phyloP scores from a whole-genome alignment of 2,797 vertebrate genomes.

The Bovichtus diacanthus region DNA sequence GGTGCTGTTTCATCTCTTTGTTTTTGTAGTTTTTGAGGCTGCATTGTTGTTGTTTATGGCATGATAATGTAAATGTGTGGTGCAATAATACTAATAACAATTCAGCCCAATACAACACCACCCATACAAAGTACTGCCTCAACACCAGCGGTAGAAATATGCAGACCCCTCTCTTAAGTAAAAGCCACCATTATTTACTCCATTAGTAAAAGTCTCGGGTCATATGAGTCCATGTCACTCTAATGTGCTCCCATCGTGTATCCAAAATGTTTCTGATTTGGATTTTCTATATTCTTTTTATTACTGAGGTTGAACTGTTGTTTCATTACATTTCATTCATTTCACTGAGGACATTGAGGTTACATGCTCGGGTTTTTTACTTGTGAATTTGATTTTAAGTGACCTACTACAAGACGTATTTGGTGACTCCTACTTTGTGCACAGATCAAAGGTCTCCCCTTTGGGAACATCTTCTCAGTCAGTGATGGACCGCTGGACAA shows the following conservation, averaged over 20 bases:
- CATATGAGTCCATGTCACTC: background rate
- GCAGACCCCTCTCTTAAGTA: background rate
- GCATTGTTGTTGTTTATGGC: background rate
- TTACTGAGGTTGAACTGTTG: background rate
- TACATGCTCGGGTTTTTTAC: too few species aligned
- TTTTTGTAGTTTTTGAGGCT: background rate
- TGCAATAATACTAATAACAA: background rate
- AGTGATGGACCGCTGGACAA: conserved; percentile 91
- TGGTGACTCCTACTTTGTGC: background rate
- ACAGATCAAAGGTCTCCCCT: conserved; percentile 91
- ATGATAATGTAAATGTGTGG: background rate
- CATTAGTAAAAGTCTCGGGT: too few species aligned
- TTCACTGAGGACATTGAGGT: too few species aligned
- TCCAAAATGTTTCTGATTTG: background rate
- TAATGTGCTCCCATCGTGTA: background rate
- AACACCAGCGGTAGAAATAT: background rate
- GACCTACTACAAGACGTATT: background rate
- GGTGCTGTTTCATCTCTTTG: background rate
- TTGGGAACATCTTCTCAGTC: conserved; percentile 90
- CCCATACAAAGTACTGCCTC: background rate
- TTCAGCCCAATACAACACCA: background rate
- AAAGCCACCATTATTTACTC: too few species aligned
- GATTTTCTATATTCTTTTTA: background rate
- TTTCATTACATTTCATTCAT: too few species aligned
- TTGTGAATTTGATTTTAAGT: too few species aligned